Conservation (phyloP, 2,113 vertebrate species). For the Naja naja region DNA sequence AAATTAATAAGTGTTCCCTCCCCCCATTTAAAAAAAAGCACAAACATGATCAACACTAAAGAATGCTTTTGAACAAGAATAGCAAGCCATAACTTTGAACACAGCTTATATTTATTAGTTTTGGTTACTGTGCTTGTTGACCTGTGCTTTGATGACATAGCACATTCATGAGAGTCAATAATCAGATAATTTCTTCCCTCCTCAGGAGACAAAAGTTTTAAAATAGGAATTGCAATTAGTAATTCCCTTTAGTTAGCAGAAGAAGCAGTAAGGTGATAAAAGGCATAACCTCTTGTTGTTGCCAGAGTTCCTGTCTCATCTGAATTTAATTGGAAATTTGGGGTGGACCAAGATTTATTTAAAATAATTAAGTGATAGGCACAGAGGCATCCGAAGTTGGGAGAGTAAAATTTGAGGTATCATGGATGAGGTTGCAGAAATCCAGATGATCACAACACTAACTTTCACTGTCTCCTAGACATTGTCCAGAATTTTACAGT, state of each 20-base stretch:
- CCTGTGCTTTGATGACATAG: neutral
- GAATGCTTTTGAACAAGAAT: constrained; percentile 30
- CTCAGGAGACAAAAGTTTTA: neutral
- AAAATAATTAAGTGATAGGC: neutral
- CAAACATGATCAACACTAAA: constrained; percentile 26
- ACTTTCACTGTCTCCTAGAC: neutral
- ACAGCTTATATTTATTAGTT: constrained; percentile 1
- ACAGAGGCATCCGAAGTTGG: neutral
- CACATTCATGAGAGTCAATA: constrained; percentile 10
- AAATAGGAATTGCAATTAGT: neutral
- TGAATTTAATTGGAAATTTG: neutral
- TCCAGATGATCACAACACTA: neutral
- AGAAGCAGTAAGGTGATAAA: neutral
- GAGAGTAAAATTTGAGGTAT: neutral
- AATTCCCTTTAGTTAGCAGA: neutral
- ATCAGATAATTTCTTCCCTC: neutral
- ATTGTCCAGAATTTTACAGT: neutral
- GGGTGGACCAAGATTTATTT: neutral
- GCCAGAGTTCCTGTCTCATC: neutral
- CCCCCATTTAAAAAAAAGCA: constrained; percentile 22
- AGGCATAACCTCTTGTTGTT: neutral
- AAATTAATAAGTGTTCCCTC: constrained; percentile 49
- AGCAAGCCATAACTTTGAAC: constrained; percentile 24
- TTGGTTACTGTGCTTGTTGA: constrained; percentile 26
- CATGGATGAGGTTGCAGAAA: neutral